phyloP scores from a whole-genome alignment of 2,888 invertebrate species.

The Artemia sinica region DNA sequence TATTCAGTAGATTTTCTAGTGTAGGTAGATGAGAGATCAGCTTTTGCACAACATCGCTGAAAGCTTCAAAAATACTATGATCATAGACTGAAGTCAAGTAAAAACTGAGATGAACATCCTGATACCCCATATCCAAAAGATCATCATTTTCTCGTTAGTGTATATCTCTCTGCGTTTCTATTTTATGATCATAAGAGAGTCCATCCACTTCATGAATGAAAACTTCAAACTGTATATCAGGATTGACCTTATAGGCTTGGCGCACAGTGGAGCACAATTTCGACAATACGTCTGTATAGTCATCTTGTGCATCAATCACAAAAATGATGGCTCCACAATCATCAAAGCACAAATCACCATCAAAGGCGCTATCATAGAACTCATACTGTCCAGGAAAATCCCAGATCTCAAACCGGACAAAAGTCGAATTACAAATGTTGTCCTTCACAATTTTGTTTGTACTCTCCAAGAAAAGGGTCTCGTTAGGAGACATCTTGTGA shows the following conservation, averaged over 20 bases:
- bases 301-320: constrained; percentile 98
- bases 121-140: constrained; percentile 65
- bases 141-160: constrained; percentile 92
- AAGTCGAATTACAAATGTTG: constrained; percentile 88
- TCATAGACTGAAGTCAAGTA: constrained; percentile 98
- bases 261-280: constrained; percentile 83
- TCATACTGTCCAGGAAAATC: constrained; percentile 99
- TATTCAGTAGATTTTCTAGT: constrained; percentile 88
- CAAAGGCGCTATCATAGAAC: constrained; percentile 87
- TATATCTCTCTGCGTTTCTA: constrained; percentile 96
- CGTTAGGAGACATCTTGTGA: constrained; percentile 99
- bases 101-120: constrained; percentile 78
- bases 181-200: constrained; percentile 93
- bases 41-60: constrained; percentile 98
- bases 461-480: constrained; percentile 92
- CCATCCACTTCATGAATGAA: constrained; percentile 96
- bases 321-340: constrained; percentile 90
- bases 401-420: constrained; percentile 99
- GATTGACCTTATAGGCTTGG: constrained; percentile 87
- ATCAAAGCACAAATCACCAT: constrained; percentile 87
- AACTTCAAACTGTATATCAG: constrained; percentile 85
- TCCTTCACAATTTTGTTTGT: constrained; percentile 97
- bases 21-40: constrained; percentile 91
- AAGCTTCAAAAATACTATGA: constrained; percentile 99
- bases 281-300: constrained; percentile 85